Base-by-base conservation (phyloP, 2,113 vertebrate species). In the Chitala chitala region DNA sequence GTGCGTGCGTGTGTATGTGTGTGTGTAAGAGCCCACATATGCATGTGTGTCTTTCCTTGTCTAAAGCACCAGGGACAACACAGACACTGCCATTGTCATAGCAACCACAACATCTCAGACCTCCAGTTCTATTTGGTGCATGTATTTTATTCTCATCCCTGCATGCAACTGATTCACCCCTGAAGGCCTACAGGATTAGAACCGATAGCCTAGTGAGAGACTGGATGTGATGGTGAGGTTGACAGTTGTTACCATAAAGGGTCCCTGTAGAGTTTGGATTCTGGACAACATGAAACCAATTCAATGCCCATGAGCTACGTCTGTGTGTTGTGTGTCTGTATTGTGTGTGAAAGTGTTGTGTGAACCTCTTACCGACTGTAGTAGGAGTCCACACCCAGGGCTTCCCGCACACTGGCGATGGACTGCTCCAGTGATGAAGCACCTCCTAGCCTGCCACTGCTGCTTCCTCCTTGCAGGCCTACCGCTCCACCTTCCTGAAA, bases 381-480 rank as follows among this genome's bases (percentile, higher is more conserved):
- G 84, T 93, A 93, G n/a, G 95, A 94, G 44, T 98, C 96, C 9
- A 98, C 94, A 0, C 96, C 96, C 69, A 98, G 91, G 13, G 91
- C 93, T 78, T 97, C 94, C 0, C 95, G 87, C 40, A 94, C 92
- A 0, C 91, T 95, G 78, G 90, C 74, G 12, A 96, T 91, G 85
- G 94, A 86, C 86, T 95, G 93, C 77, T 98, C 96, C 76, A 98
- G 76, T 0, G 88, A 90, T 0, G 94, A 95, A 26, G 22, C 75
- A 96, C 93, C 0, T 95, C 96, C 66, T 96, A 90, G 1, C 91
- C 92, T 26, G 22, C 80, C 96, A 93, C n/a, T 94, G 84, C 83
- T 88, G 0, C 91, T 82, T 5, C 82, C 61, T 0, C 83, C 71
- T 1, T 80, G 80, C 79, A 17, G 86, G 56, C 24, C 77, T 12